Evolutionary conservation across 2,797 vertebrate species (phyloP), one percentile per base, ranked within the genome.

Genomic region (Tachyglossus aculeatus): DNA sequence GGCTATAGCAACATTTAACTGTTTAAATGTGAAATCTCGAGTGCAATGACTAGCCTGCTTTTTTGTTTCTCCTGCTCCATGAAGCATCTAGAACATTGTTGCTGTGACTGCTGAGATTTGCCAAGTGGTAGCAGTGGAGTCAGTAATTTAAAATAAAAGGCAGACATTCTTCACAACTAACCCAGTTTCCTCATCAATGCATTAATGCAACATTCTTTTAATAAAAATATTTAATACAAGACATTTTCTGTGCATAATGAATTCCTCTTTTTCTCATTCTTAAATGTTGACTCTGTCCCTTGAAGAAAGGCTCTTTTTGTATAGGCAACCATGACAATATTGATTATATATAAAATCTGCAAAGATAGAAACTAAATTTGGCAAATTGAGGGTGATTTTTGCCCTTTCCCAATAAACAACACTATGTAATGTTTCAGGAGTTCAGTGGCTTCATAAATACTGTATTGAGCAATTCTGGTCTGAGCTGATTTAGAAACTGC

Each of bases 171-270:
- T 89, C 85, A 89, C 85, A 74, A 68, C 78, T 82, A 74, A 80
- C 83, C 81, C 90, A 83, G 62, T 84, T 87, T 89, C 84, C 87
- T 89, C 89, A 87, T 77, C 85, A 62, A 90, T 92, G 85, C 80
- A 74, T 80, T 62, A 80, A 73, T 63, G 76, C 91, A 90, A 92
- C 92, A 92, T 74, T 88, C 76, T 87, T 90, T 88, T 84, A 91
- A 92, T 89, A 93, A 92, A 93, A 93, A 93, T 93, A 92, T 88
- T 84, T 88, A 89, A 86, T 91, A 93, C 92, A 93, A 88, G 86
- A 88, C 77, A 81, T 89, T 85, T 86, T 87, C 85, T 92, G 88
- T 92, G 90, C 88, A 91, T 92, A 88, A 91, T 85, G 89, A 91
- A 88, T 87, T 88, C 58, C 74, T 87, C 81, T 83, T 74, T 71